These are phyloP conservation scores for Poecilia latipinna DNA, from an alignment of 2,113 vertebrate species.

Conservation along the genomic window DNA sequence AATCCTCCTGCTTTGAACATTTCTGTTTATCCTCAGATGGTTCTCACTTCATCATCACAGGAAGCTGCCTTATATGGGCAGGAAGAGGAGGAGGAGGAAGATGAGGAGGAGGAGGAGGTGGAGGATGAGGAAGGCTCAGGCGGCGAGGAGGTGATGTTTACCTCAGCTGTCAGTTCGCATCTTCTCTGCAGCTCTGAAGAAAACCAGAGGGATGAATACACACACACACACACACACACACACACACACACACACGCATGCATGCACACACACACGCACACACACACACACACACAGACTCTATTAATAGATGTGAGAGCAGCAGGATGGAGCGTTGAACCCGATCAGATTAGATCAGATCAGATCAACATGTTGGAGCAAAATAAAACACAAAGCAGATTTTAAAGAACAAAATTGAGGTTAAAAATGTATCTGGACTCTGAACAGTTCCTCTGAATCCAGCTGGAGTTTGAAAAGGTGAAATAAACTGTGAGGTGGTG, in stretches of 20 bases:
- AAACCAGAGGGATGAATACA: constrained; percentile 35
- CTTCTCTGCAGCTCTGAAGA: constrained; percentile 32
- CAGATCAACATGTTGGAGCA: neutral
- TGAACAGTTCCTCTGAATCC: too few species aligned
- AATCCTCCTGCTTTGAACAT: neutral
- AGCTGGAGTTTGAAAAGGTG: too few species aligned
- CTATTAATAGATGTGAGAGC: constrained; percentile 72
- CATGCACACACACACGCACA: constrained; percentile 17
- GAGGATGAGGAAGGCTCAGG: neutral
- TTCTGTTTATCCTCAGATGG: constrained; percentile 15
- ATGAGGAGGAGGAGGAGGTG: constrained; percentile 16
- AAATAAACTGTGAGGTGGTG: too few species aligned
- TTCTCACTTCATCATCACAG: constrained; percentile 16
- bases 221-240: constrained; percentile 11
- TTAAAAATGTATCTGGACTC: too few species aligned
- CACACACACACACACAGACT: neutral
- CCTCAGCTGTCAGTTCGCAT: constrained; percentile 38
- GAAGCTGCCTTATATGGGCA: constrained; percentile 72
- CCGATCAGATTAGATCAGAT: neutral
- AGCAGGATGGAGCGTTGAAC: constrained; percentile 28
- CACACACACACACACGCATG: constrained; percentile 6
- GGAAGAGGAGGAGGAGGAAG: constrained; percentile 20
- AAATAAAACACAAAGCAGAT: too few species aligned
- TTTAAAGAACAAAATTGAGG: too few species aligned
- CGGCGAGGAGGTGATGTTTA: constrained; percentile 54